These are phyloP conservation scores for Limenitis camilla DNA, from an alignment of 2,888 invertebrate species.

Conservation along the genomic window DNA sequence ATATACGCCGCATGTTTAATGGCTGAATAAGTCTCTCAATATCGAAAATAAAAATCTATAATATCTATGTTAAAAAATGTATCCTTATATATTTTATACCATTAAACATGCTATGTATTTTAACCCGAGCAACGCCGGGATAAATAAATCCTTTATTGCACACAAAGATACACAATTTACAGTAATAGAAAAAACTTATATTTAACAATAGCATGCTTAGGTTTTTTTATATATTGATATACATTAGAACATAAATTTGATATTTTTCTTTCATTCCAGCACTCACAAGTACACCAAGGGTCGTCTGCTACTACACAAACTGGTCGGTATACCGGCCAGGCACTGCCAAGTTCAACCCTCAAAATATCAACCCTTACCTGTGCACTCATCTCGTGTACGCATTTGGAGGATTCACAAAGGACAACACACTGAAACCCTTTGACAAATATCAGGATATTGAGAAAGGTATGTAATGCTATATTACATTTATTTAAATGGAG, in stretches of 20 bases:
- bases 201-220: too few relatives aligned
- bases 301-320: slow-evolving; percentile 95
- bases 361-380: slow-evolving; percentile 95
- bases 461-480: slow-evolving; percentile 80
- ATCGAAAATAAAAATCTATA: too few relatives aligned
- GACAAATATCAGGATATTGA: slow-evolving; percentile 97
- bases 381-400: slow-evolving; percentile 96
- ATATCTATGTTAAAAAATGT: too few relatives aligned
- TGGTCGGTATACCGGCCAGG: slow-evolving; percentile 95
- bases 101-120: too few relatives aligned
- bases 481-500: neutral
- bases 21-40: too few relatives aligned
- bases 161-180: too few relatives aligned
- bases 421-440: slow-evolving; percentile 92
- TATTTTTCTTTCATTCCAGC: slow-evolving; percentile 37
- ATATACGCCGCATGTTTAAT: too few relatives aligned
- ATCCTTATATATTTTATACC: too few relatives aligned
- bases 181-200: too few relatives aligned
- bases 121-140: too few relatives aligned
- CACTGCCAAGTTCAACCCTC: slow-evolving; percentile 91
- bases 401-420: slow-evolving; percentile 93
- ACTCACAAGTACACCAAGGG: slow-evolving; percentile 76
- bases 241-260: neutral
- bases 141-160: too few relatives aligned
- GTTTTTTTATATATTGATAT: too few relatives aligned